Evolutionary conservation across 1,140 invertebrate species (phyloP).

Genomic region (Ceratina calcarata): DNA sequence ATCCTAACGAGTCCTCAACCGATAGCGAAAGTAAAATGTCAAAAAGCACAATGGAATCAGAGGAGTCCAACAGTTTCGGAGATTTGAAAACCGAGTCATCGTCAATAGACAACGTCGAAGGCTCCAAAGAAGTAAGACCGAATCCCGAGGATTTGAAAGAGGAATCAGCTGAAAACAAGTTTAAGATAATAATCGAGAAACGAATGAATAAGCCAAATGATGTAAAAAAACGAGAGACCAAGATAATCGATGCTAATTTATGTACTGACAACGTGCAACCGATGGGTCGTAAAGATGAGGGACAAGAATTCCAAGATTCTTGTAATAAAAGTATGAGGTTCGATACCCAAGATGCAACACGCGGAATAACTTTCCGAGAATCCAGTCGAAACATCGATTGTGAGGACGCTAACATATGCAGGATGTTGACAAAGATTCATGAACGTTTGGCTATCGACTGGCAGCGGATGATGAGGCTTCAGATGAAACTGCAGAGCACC

Average conservation of each 20-base stretch:
- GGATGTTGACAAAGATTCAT: conserved; percentile 18
- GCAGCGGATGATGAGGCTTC: background rate
- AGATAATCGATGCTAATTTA: background rate
- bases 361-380: background rate
- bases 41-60: background rate
- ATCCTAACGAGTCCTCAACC: background rate
- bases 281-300: no score
- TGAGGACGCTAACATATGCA: background rate
- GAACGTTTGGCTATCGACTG: background rate
- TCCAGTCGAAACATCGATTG: background rate
- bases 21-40: background rate
- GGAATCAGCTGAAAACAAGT: background rate
- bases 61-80: background rate
- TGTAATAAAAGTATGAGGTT: no score
- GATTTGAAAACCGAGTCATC: background rate
- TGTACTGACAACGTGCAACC: background rate
- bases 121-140: background rate
- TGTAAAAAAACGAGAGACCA: background rate
- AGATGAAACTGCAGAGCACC: background rate
- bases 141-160: no score
- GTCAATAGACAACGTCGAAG: background rate
- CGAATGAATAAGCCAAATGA: background rate
- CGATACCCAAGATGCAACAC: fast-evolving
- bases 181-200: background rate
- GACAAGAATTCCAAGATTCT: background rate